These are phyloP conservation scores for Mellivora capensis DNA, from an alignment of 2,113 vertebrate genomes.

Conservation along the genomic window DNA sequence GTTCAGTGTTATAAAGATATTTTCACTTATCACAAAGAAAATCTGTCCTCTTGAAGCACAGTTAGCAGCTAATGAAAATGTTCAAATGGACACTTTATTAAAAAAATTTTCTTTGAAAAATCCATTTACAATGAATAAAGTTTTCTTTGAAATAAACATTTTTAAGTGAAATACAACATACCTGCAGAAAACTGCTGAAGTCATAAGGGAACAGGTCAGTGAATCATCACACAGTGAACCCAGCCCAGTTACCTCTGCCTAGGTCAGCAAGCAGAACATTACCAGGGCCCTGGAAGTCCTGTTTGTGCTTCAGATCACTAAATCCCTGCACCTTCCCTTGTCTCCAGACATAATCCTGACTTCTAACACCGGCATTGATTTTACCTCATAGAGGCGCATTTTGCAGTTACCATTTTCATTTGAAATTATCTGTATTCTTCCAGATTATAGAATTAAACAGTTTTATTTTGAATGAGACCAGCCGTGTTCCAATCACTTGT, in stretches of 20 bases:
- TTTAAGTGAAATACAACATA: slow-evolving; percentile 24
- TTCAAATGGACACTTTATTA: neutral
- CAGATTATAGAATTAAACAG: neutral
- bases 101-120: neutral
- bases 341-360: neutral
- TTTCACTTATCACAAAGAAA: neutral
- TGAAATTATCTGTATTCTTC: neutral
- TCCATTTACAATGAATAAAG: neutral
- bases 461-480: slow-evolving; percentile 39
- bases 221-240: neutral
- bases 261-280: neutral
- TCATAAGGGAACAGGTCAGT: neutral
- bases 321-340: neutral
- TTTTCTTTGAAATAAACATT: neutral
- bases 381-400: neutral
- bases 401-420: neutral
- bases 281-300: neutral
- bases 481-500: neutral
- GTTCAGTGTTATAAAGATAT: neutral
- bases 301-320: neutral
- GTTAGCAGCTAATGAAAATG: neutral
- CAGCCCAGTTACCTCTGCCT: neutral
- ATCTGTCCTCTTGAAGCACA: neutral
- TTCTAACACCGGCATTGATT: neutral
- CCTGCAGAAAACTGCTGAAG: neutral